phyloP scores from a whole-genome alignment of 2,888 invertebrate species.

The Dryocosmus kuriphilus region DNA sequence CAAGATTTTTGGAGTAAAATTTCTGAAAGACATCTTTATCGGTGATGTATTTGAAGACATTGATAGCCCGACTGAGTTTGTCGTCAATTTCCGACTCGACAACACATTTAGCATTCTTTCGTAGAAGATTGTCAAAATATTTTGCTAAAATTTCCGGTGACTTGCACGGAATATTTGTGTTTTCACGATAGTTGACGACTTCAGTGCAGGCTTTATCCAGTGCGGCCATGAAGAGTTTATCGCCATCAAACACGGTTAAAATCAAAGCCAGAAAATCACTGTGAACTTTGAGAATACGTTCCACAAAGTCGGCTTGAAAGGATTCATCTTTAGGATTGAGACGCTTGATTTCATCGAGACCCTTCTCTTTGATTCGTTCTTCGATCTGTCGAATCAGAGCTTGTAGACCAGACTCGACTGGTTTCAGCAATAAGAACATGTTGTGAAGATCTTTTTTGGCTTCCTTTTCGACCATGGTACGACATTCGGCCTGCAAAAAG shows the following conservation, averaged over 20 bases:
- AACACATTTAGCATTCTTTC: conserved; percentile 98
- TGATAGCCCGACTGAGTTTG: conserved; percentile 97
- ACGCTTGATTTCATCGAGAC: too few relatives aligned
- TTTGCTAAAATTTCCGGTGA: conserved; percentile 98
- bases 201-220: conserved; percentile 98
- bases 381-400: too few relatives aligned
- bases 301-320: too few relatives aligned
- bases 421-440: too few relatives aligned
- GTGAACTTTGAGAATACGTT: conserved; percentile 97
- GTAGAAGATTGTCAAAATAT: conserved; percentile 97
- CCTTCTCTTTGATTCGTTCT: too few relatives aligned
- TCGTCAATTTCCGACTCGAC: conserved; percentile 99
- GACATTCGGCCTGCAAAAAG: too few relatives aligned
- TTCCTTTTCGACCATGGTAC: too few relatives aligned
- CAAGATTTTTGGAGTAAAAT: conserved; percentile 99
- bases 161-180: conserved; percentile 95
- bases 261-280: conserved; percentile 98
- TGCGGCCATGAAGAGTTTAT: conserved; percentile 98
- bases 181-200: conserved; percentile 98
- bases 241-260: conserved; percentile 96
- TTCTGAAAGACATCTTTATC: conserved; percentile 99
- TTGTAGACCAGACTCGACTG: too few relatives aligned
- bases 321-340: too few relatives aligned
- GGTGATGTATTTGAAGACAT: conserved; percentile 99
- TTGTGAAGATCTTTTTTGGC: too few relatives aligned